A percentile compares a stretch with the other conserved stretches of the same genome.
These are phyloP conservation scores for Cydia strobilella DNA, from an alignment of 1,140 invertebrate genomes.

Conservation along the genomic window DNA sequence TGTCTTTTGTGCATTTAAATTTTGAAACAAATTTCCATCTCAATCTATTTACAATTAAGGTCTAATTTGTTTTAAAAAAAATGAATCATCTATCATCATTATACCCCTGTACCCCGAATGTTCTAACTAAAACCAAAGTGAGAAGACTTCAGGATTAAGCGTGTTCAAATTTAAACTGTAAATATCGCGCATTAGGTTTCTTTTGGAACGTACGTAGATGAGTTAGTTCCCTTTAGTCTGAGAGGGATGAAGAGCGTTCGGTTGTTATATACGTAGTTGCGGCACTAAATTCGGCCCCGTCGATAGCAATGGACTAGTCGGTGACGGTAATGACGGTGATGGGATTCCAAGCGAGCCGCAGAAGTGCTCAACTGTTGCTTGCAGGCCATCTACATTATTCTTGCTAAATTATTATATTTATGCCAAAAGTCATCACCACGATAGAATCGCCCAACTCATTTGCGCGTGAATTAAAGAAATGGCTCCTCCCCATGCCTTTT, in stretches of 20 bases:
- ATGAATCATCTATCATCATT: background rate
- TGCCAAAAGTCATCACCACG: too few species aligned
- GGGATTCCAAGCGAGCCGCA: slow-evolving; percentile 6
- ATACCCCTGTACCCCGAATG: background rate
- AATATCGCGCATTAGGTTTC: background rate
- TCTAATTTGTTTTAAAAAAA: background rate
- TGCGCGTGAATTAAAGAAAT: too few species aligned
- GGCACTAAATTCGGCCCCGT: slow-evolving; percentile 19
- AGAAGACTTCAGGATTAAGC: background rate
- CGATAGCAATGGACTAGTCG: slow-evolving; percentile 18
- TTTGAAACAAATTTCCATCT: background rate
- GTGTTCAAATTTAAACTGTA: background rate
- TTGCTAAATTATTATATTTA: background rate
- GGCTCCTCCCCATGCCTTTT: too few species aligned
- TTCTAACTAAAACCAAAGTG: background rate
- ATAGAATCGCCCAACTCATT: too few species aligned
- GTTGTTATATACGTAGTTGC: slow-evolving; percentile 18
- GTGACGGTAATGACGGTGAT: slow-evolving; percentile 18
- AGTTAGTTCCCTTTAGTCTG: background rate
- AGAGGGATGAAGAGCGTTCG: background rate
- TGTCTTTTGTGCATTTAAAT: background rate
- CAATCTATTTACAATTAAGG: background rate
- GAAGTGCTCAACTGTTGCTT: background rate
- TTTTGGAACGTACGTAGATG: background rate
- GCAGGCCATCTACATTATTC: background rate